Evolutionary conservation across 1,140 invertebrate genomes (phyloP), one percentile per base, ranked within the genome.

Genomic region (Cherax quadricarinatus): DNA sequence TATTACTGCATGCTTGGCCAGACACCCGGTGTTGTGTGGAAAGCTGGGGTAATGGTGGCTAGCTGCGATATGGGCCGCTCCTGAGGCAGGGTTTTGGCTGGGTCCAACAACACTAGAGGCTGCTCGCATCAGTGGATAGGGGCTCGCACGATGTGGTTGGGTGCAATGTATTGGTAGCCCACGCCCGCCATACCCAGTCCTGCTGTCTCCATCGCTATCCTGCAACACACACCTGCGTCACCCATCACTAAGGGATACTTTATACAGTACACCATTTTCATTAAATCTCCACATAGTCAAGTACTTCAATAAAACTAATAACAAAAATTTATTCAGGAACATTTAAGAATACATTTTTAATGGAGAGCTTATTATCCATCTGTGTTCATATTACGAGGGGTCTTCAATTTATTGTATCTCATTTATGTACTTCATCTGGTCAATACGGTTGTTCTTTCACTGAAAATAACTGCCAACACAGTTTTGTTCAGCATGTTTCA

Each of bases 161-260:
- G 98, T 94, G 97, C 97, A 95, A 98, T 97, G 96, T 98, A 98
- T 95, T 98, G 97, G 96, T 98, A 98, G 91, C 97, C 97, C 96
- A 98, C 97, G 94, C 97, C 97, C 94, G 97, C 97, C 96, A 98
- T 97, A 94, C 97, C 97, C 96, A 98, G 96, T 94, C 97, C 97
- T 93, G 97, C 97, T 89, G 98, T 98, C 96, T 98, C 98, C 97
- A 98, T 97, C 80, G 97, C 98, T 97, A 98, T 98, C 96, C 98
- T 98, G 96, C 92, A 96, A 91, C 75, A 91, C 57, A 87, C 60
- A 79, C 73, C 83, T 51, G 66, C 85, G 24, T 87, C 86, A 75
- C 70, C 70, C 70, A 75, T 75, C 70, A 75, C 70, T n/a, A 75
- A 75, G n/a, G 24, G n/a, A 75, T 10, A 75, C 70, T 75, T 51